Evolutionary conservation across 1,140 invertebrate genomes (phyloP).

Genomic region (Colletes latitarsis): DNA sequence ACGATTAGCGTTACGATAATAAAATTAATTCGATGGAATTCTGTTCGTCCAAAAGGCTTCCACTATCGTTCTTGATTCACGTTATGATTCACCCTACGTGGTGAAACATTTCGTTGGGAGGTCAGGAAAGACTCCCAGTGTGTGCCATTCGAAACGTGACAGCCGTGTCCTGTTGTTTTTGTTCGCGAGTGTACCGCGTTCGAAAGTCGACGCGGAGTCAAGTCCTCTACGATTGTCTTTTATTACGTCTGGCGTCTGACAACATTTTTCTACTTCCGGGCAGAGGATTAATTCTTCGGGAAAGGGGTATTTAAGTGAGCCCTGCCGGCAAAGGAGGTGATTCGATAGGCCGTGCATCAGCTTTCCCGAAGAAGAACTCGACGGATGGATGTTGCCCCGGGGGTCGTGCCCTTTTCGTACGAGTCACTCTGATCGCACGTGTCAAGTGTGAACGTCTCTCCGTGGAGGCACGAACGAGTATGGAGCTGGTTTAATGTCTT

Average conservation of each 20-base stretch:
- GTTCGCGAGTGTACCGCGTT: too few relatives aligned
- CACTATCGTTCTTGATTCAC: too few relatives aligned
- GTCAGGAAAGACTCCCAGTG: too few relatives aligned
- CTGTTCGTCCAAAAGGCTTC: too few relatives aligned
- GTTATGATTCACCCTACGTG: too few relatives aligned
- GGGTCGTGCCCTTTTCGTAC: conserved; percentile 44
- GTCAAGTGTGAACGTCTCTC: conserved; percentile 29
- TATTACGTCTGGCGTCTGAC: background rate
- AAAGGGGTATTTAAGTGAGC: conserved; percentile 33
- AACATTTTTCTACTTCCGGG: background rate
- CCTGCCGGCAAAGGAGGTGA: background rate
- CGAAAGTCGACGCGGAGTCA: too few relatives aligned
- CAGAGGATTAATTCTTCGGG: conserved; percentile 1
- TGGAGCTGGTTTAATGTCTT: conserved; percentile 31
- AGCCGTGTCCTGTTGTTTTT: too few relatives aligned
- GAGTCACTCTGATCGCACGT: conserved; percentile 25
- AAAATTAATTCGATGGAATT: too few relatives aligned
- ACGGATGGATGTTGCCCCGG: conserved; percentile 26
- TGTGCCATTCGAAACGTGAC: too few relatives aligned
- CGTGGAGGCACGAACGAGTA: background rate
- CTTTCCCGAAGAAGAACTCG: conserved; percentile 33
- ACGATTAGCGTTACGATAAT: too few relatives aligned
- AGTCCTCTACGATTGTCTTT: background rate
- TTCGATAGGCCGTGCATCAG: conserved; percentile 19
- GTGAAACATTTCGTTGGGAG: too few relatives aligned